Conservation (phyloP, 2,113 vertebrate genomes). For the Micronisus gabar region DNA sequence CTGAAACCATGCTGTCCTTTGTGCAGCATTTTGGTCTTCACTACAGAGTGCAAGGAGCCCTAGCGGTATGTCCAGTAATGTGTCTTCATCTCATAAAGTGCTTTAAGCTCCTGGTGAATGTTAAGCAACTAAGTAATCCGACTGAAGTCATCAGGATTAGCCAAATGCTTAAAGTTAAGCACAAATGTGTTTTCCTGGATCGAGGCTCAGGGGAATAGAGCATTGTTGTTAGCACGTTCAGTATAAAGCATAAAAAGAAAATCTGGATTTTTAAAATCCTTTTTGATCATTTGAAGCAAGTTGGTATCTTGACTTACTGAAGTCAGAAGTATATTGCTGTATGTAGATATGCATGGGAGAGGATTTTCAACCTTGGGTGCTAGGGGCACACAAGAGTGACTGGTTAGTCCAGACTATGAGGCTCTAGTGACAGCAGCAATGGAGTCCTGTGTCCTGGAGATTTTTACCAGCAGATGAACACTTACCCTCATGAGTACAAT, state of each 20-base stretch:
- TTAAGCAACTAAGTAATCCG: slow-evolving; percentile 25
- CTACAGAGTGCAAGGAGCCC: neutral
- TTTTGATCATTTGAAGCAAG: neutral
- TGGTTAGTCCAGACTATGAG: neutral
- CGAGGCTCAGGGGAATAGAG: neutral
- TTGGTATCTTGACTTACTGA: neutral
- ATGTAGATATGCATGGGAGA: neutral
- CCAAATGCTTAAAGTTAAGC: slow-evolving; percentile 30
- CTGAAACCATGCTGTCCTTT: neutral
- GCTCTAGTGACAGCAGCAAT: neutral
- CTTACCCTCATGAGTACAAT: neutral
- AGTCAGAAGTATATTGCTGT: neutral
- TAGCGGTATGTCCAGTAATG: neutral
- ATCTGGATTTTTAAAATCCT: neutral
- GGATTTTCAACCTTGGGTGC: neutral
- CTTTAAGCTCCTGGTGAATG: neutral
- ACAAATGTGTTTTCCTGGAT: neutral
- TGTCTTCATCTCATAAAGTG: slow-evolving; percentile 4
- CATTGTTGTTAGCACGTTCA: neutral
- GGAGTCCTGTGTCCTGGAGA: neutral
- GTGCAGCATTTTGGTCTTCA: neutral
- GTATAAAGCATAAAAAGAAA: neutral
- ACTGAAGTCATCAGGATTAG: slow-evolving; percentile 40
- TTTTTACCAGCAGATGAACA: neutral
- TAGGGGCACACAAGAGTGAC: neutral